These are phyloP conservation scores for Therioaphis trifolii DNA, from an alignment of 2,888 invertebrate species.

Conservation along the genomic window DNA sequence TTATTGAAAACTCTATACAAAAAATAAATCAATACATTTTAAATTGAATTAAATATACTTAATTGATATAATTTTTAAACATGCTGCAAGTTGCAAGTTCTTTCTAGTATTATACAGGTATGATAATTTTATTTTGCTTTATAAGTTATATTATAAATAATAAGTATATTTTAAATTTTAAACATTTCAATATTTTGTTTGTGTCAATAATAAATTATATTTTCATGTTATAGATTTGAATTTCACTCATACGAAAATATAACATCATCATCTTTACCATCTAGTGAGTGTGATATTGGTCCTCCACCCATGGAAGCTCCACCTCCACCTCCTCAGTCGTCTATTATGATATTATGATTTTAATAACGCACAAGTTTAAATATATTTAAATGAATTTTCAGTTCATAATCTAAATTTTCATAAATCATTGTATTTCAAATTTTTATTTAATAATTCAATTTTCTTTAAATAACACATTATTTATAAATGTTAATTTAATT, in stretches of 20 bases:
- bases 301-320: slow-evolving; percentile 65
- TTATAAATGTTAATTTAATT: slow-evolving; percentile 27
- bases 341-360: slow-evolving; percentile 45
- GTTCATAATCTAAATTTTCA: slow-evolving; percentile 24
- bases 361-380: slow-evolving; percentile 17
- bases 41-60: background rate
- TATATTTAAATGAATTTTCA: slow-evolving; percentile 5
- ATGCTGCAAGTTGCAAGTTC: slow-evolving; percentile 7
- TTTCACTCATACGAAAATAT: slow-evolving; percentile 61
- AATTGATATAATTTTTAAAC: background rate
- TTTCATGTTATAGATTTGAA: slow-evolving; percentile 47
- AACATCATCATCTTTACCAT: slow-evolving; percentile 57
- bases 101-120: slow-evolving; percentile 9
- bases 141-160: background rate
- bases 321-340: slow-evolving; percentile 65
- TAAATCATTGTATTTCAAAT: slow-evolving; percentile 29
- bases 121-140: background rate
- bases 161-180: background rate
- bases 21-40: too few relatives aligned
- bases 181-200: background rate
- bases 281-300: slow-evolving; percentile 64
- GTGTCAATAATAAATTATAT: background rate
- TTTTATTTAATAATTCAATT: slow-evolving; percentile 41
- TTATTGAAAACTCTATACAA: too few relatives aligned
- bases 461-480: slow-evolving; percentile 44